A percentile compares a stretch with the other conserved stretches of the same genome.
Evolutionary conservation across 2,888 invertebrate species (phyloP).

Genomic region (Eumerus sabulonum): DNA sequence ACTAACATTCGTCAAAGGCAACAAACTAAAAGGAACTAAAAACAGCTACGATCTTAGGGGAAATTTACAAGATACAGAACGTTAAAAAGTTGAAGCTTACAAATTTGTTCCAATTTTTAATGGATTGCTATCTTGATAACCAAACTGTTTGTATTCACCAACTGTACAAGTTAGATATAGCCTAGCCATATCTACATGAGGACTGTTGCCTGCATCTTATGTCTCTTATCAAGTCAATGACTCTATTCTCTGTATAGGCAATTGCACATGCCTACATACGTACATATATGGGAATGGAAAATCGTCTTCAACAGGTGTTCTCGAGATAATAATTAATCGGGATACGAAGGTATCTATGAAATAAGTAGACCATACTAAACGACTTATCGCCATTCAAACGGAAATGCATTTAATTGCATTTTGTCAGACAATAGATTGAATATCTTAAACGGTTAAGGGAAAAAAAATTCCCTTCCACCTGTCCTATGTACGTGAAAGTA

Average conservation of each 20-base stretch:
- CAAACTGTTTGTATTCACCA: slow-evolving; percentile 43
- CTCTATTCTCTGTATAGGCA: slow-evolving; percentile 19
- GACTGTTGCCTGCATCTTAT: slow-evolving; percentile 11
- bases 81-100: slow-evolving; percentile 33
- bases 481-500: neutral
- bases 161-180: slow-evolving; percentile 5
- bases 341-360: neutral
- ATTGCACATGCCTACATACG: neutral
- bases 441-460: neutral
- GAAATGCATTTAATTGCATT: slow-evolving; percentile 59
- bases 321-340: slow-evolving; percentile 34
- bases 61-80: slow-evolving; percentile 11
- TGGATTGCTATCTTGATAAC: slow-evolving; percentile 53
- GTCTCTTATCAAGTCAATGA: slow-evolving; percentile 51
- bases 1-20: too few relatives aligned
- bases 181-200: too few relatives aligned
- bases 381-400: slow-evolving; percentile 40
- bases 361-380: neutral
- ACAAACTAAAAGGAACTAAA: too few relatives aligned
- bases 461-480: neutral
- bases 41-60: neutral
- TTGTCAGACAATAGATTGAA: slow-evolving; percentile 34
- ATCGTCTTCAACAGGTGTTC: slow-evolving; percentile 39
- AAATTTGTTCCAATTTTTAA: slow-evolving; percentile 53
- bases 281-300: neutral